These are phyloP conservation scores for Habrosyne pyritoides DNA, from an alignment of 2,888 invertebrate genomes.

Conservation along the genomic window DNA sequence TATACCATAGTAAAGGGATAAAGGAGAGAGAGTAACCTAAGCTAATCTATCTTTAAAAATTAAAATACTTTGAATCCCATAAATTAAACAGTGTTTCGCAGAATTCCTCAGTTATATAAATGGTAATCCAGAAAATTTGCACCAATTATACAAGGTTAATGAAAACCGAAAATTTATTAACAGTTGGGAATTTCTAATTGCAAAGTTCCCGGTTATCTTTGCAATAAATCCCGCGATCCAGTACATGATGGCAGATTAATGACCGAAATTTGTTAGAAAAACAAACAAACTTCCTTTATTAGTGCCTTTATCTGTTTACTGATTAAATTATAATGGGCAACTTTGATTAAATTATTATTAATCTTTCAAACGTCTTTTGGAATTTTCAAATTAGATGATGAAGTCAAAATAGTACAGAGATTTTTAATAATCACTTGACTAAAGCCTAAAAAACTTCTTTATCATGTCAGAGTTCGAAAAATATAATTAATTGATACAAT, in stretches of 20 bases:
- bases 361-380: not conserved
- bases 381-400: too few relatives aligned
- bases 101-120: not conserved
- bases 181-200: conserved; percentile 45
- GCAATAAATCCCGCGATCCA: conserved; percentile 58
- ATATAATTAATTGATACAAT: too few relatives aligned
- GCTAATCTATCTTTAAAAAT: too few relatives aligned
- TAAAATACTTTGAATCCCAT: not conserved
- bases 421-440: too few relatives aligned
- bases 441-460: too few relatives aligned
- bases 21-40: too few relatives aligned
- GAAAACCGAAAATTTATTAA: conserved; percentile 52
- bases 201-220: conserved; percentile 54
- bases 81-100: not conserved
- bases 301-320: conserved; percentile 40
- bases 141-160: conserved; percentile 47
- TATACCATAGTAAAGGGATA: too few relatives aligned
- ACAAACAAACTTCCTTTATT: conserved; percentile 53
- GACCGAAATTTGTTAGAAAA: conserved; percentile 57
- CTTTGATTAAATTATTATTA: conserved; percentile 7
- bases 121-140: conserved; percentile 33
- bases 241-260: conserved; percentile 61
- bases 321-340: conserved; percentile 28
- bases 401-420: too few relatives aligned
- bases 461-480: too few relatives aligned